phyloP scores from a whole-genome alignment of 2,113 vertebrate genomes.

The Aspiorhynchus laticeps region DNA sequence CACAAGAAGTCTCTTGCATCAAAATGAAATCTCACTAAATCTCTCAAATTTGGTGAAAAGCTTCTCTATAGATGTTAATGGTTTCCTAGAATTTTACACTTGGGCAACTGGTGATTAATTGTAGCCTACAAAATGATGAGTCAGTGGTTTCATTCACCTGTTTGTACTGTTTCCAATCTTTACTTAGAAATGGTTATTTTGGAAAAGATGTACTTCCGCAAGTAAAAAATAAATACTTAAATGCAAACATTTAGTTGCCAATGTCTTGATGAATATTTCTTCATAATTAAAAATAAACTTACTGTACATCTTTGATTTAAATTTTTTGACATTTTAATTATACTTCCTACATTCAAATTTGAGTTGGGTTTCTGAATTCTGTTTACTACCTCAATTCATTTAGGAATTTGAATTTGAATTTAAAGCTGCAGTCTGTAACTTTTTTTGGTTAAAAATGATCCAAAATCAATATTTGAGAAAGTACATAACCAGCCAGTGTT shows the following conservation, averaged over 20 bases:
- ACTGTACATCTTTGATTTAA: no score
- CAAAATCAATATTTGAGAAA: no score
- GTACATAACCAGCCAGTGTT: no score
- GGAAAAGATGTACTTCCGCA: no score
- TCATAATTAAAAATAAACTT: no score
- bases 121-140: not conserved
- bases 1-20: no score
- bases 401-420: not conserved
- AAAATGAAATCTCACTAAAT: not conserved
- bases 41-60: constrained; percentile 63
- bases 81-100: not conserved
- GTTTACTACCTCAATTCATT: not conserved
- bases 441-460: no score
- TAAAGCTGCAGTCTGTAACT: no score
- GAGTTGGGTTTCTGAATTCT: not conserved
- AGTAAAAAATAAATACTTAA: not conserved
- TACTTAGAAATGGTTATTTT: no score
- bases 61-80: not conserved
- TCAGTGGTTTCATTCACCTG: not conserved
- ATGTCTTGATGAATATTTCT: no score
- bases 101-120: not conserved
- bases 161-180: not conserved
- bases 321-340: not conserved
- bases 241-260: not conserved
- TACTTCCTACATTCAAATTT: not conserved